Evolutionary conservation across 2,797 vertebrate genomes (phyloP).

Genomic region (Rhyacichthys aspro): DNA sequence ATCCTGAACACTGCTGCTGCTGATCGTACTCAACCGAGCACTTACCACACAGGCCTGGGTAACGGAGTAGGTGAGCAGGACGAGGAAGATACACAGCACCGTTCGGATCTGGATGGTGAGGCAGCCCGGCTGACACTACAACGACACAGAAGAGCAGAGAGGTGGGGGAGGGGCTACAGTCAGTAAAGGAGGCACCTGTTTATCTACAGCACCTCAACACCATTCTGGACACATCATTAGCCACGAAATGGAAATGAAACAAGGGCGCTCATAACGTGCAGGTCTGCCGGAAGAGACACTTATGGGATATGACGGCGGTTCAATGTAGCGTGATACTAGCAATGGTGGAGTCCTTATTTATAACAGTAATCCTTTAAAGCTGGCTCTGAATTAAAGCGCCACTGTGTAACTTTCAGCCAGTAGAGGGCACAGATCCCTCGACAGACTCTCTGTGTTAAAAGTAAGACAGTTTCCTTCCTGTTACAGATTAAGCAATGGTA

Average conservation of each 20-base stretch:
- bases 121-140: constrained; percentile 95
- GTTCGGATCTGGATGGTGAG: constrained; percentile 97
- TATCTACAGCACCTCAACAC: constrained; percentile 37
- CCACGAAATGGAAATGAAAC: constrained; percentile 34
- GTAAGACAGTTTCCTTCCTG: too few species aligned
- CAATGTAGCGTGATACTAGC: constrained; percentile 29
- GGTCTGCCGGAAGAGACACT: constrained; percentile 35
- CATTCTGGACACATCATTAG: constrained; percentile 54
- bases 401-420: too few species aligned
- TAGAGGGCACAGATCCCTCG: too few species aligned
- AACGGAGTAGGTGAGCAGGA: constrained; percentile 91
- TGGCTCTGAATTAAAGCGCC: neutral
- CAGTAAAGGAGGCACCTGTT: constrained; percentile 48
- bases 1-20: too few species aligned
- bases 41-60: constrained; percentile 97
- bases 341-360: neutral
- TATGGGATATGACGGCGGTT: constrained; percentile 42
- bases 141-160: constrained; percentile 5
- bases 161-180: constrained; percentile 6
- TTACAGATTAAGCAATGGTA: too few species aligned
- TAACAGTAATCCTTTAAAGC: neutral
- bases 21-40: constrained; percentile 17
- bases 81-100: constrained; percentile 89
- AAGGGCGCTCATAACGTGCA: constrained; percentile 34
- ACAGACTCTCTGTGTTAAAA: too few species aligned